Conservation (phyloP, 2,888 invertebrate genomes). For the Rhagonycha fulva region DNA sequence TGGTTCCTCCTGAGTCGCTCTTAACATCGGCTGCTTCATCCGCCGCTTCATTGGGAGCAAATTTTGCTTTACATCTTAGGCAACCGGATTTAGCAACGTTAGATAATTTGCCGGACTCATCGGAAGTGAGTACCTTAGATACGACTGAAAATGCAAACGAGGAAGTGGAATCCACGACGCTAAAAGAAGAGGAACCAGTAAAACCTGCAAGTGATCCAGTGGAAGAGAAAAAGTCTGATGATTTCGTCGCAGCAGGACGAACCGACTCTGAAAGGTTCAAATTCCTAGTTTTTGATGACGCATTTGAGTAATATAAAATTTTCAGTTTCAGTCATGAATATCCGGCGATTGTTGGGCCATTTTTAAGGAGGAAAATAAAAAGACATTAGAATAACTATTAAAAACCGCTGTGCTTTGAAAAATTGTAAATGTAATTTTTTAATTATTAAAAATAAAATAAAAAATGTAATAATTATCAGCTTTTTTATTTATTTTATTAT, state of each 20-base stretch:
- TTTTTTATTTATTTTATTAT: neutral
- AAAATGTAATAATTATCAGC: neutral
- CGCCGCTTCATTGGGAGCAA: neutral
- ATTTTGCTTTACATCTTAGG: neutral
- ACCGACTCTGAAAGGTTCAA: neutral
- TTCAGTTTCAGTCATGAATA: neutral
- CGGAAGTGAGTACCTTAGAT: neutral
- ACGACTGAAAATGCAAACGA: neutral
- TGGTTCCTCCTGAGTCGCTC: slow-evolving; percentile 66
- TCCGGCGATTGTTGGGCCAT: neutral
- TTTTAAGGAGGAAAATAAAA: neutral
- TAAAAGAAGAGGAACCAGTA: neutral
- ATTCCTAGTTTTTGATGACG: neutral
- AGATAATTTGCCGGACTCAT: neutral
- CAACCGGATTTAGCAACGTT: neutral
- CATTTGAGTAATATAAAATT: neutral
- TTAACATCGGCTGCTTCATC: slow-evolving; percentile 58
- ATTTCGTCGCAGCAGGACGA: neutral
- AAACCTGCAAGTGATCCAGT: neutral
- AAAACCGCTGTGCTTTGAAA: neutral
- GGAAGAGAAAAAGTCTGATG: neutral
- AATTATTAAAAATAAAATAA: neutral
- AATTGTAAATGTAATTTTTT: neutral
- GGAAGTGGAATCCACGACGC: neutral
- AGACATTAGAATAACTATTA: neutral